A percentile compares a stretch with the other conserved stretches of the same genome.
phyloP scores from a whole-genome alignment of 2,797 vertebrate genomes.

The Epinephelus malabaricus region DNA sequence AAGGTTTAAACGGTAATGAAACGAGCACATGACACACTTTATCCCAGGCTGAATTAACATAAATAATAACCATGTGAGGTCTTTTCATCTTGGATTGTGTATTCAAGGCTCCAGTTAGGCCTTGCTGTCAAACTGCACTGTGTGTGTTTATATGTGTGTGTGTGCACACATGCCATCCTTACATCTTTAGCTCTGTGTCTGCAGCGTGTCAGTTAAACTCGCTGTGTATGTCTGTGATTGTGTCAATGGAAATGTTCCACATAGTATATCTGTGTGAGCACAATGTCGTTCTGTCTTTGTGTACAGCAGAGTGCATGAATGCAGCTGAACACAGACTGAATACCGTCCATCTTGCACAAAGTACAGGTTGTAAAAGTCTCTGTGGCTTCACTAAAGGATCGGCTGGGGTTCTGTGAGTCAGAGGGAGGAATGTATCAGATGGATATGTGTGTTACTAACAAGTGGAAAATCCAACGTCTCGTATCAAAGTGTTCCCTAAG shows the following conservation, averaged over 20 bases:
- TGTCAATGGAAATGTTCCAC: not conserved
- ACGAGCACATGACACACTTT: not conserved
- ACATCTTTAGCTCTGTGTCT: not conserved
- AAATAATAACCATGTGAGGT: not conserved
- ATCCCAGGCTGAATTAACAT: not conserved
- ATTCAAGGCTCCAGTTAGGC: not conserved
- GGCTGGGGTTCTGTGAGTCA: not conserved
- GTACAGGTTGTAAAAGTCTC: slow-evolving; percentile 27
- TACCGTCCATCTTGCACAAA: slow-evolving; percentile 14
- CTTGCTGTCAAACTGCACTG: not conserved
- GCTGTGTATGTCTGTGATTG: not conserved
- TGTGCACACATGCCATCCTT: not conserved
- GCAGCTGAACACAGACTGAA: slow-evolving; percentile 21
- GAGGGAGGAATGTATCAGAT: not conserved
- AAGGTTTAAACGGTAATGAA: not conserved
- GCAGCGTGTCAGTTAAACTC: not conserved
- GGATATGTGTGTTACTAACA: not conserved
- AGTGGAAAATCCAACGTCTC: too few relatives aligned
- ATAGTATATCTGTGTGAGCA: not conserved
- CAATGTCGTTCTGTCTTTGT: not conserved
- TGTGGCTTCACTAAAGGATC: slow-evolving; percentile 19
- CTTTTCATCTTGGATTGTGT: not conserved
- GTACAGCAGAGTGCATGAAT: not conserved
- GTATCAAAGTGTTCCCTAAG: not conserved
- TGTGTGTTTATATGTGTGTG: not conserved